phyloP scores from a whole-genome alignment of 1,140 invertebrate species.

The Vanessa tameamea region DNA sequence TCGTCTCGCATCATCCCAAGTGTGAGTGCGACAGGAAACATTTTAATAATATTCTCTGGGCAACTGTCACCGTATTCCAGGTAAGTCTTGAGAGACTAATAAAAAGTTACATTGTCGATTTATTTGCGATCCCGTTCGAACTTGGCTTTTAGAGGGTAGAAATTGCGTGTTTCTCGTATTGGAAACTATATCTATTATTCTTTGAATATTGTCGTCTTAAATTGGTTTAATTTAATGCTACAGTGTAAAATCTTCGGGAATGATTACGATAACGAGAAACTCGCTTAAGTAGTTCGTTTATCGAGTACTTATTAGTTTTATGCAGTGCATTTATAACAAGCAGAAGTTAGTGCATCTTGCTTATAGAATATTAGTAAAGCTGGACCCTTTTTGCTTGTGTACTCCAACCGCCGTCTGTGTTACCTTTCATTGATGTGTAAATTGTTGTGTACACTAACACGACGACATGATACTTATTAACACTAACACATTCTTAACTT shows the following conservation, averaged over 20 bases:
- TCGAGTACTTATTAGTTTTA: conserved; percentile 42
- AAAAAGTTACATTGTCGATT: conserved; percentile 70
- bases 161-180: conserved; percentile 70
- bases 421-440: conserved; percentile 67
- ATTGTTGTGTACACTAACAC: conserved; percentile 72
- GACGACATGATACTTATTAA: conserved; percentile 64
- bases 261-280: conserved; percentile 57
- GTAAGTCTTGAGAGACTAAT: conserved; percentile 83
- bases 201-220: neutral
- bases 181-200: neutral
- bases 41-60: conserved; percentile 98
- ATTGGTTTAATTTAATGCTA: neutral
- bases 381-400: conserved; percentile 75
- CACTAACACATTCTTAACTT: conserved; percentile 63
- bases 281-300: conserved; percentile 53
- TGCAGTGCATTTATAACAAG: conserved; percentile 58
- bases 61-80: conserved; percentile 98
- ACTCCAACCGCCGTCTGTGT: conserved; percentile 75
- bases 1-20: conserved; percentile 90
- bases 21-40: conserved; percentile 98
- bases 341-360: conserved; percentile 76
- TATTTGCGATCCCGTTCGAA: conserved; percentile 75
- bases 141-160: conserved; percentile 63
- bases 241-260: conserved; percentile 10
- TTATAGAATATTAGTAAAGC: conserved; percentile 62